phyloP scores from a whole-genome alignment of 2,797 vertebrate genomes.

The Tenualosa ilisha region DNA sequence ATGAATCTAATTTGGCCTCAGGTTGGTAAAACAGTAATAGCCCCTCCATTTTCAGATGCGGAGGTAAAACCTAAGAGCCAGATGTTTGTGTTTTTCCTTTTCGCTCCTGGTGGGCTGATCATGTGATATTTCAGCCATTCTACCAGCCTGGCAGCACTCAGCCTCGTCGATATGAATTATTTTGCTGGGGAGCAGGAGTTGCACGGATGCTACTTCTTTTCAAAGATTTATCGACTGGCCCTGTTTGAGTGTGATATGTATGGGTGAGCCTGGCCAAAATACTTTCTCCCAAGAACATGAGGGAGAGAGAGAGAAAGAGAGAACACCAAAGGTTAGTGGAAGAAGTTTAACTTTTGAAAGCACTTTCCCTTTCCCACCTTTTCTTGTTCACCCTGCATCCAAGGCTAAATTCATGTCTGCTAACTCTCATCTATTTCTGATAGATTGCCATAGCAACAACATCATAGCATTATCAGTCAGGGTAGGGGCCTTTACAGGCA shows the following conservation, averaged over 20 bases:
- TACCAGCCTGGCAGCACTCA: conserved; percentile 36
- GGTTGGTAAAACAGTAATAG: conserved; percentile 42
- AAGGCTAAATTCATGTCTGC: not conserved
- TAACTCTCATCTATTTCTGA: not conserved
- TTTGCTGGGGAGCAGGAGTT: conserved; percentile 51
- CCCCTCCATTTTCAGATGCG: not conserved
- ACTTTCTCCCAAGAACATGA: not conserved
- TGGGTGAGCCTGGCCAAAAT: not conserved
- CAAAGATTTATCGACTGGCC: conserved; percentile 58
- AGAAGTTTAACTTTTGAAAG: not conserved
- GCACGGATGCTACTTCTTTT: conserved; percentile 56
- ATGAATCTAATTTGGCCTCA: conserved; percentile 57
- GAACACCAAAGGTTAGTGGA: not conserved
- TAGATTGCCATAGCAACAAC: not conserved
- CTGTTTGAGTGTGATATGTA: not conserved
- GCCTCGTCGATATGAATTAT: conserved; percentile 55
- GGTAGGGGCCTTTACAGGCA: not conserved
- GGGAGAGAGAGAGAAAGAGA: not conserved
- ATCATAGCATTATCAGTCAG: not conserved
- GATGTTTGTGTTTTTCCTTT: not conserved
- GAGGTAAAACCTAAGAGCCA: not conserved
- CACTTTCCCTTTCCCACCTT: not conserved
- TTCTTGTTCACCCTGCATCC: not conserved
- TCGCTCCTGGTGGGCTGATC: not conserved
- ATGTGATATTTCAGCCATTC: not conserved